A percentile compares a stretch with the other conserved stretches of the same genome.
Evolutionary conservation across 1,140 invertebrate species (phyloP).

Genomic region (Saccostrea echinata): DNA sequence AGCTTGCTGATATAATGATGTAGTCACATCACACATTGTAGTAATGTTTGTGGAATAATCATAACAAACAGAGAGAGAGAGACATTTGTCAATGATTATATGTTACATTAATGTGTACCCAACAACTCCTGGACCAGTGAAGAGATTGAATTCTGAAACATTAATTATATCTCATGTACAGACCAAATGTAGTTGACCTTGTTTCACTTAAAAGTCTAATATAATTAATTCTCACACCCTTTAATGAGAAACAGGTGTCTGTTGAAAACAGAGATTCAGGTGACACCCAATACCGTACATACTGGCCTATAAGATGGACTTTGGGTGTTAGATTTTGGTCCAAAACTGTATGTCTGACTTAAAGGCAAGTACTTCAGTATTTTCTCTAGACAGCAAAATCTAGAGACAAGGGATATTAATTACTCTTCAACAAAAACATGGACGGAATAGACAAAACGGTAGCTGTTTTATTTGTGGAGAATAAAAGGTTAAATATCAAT

Average conservation of each 20-base stretch:
- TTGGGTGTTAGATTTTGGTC: too few species aligned
- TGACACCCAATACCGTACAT: too few species aligned
- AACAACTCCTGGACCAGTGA: neutral
- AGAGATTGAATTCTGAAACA: neutral
- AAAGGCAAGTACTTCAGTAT: too few species aligned
- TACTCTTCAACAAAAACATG: too few species aligned
- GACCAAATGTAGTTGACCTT: neutral
- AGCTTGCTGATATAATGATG: neutral
- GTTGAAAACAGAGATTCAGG: too few species aligned
- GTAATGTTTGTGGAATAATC: neutral
- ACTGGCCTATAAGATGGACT: too few species aligned
- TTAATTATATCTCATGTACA: neutral
- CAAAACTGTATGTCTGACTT: too few species aligned
- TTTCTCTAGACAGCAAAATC: too few species aligned
- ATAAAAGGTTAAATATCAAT: too few species aligned
- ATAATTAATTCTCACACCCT: neutral
- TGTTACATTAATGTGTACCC: neutral
- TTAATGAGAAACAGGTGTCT: neutral
- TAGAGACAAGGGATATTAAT: too few species aligned
- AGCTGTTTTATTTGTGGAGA: too few species aligned
- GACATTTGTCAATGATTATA: conserved; percentile 1
- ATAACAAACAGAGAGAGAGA: neutral
- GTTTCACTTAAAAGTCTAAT: neutral
- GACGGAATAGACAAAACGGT: too few species aligned
- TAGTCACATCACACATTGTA: neutral